Percentiles rank a stretch among this genome's conserved stretches.
Evolutionary conservation across 2,113 vertebrate species (phyloP).

Genomic region (Anas platyrhynchos): DNA sequence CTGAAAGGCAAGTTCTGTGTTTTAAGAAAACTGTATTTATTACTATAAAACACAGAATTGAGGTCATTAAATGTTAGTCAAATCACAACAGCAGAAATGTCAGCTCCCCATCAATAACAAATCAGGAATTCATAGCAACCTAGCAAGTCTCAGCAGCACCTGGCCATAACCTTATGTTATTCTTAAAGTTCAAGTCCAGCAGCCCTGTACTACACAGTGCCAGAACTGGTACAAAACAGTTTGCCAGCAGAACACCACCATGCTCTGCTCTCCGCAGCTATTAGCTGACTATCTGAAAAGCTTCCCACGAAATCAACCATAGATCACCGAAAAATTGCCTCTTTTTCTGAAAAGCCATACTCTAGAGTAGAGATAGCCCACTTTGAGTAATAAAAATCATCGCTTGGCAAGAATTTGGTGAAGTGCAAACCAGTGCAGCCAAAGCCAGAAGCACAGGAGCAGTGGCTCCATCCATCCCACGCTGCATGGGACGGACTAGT

Average conservation of each 20-base stretch:
- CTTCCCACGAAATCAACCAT: not conserved
- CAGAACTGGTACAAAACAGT: not conserved
- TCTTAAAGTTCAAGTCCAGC: not conserved
- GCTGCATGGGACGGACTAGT: not conserved
- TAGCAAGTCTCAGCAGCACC: not conserved
- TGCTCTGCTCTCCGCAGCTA: not conserved
- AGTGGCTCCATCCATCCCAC: not conserved
- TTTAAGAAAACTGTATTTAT: not conserved
- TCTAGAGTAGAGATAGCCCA: not conserved
- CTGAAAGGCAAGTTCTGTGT: not conserved
- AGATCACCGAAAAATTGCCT: accelerated
- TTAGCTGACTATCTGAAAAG: not conserved
- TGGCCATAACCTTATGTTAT: not conserved
- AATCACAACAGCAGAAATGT: not conserved
- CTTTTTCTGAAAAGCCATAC: not conserved
- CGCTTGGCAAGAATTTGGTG: not conserved
- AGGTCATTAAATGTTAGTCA: not conserved
- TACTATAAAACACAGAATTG: not conserved
- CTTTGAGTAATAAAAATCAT: not conserved
- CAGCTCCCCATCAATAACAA: not conserved
- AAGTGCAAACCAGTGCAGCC: not conserved
- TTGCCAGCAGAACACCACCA: not conserved
- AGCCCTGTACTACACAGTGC: not conserved
- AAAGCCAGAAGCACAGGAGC: not conserved
- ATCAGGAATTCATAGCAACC: not conserved